These are phyloP conservation scores for Nyleta sp. DNA, from an alignment of 2,888 invertebrate species.

Conservation along the genomic window DNA sequence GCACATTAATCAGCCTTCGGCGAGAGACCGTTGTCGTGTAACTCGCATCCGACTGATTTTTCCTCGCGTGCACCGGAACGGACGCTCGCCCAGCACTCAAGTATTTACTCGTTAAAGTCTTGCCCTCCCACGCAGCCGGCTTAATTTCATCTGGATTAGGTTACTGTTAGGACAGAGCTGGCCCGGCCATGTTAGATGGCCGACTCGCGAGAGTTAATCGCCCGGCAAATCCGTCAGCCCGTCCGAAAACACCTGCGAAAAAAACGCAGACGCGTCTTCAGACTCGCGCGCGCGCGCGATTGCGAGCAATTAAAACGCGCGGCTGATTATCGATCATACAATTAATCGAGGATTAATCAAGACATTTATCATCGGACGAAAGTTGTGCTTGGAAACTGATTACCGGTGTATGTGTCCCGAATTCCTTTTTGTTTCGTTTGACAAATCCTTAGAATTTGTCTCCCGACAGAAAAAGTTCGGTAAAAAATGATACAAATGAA, in stretches of 20 bases:
- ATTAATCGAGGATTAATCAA: conserved; percentile 35
- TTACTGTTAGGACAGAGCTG: conserved; percentile 60
- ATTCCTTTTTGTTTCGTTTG: conserved; percentile 19
- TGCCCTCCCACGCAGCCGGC: conserved; percentile 72
- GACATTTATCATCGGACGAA: conserved; percentile 38
- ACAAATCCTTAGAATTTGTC: conserved; percentile 38
- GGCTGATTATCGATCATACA: neutral
- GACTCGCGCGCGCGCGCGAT: neutral
- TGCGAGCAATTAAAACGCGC: no score
- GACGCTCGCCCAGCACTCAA: conserved; percentile 53
- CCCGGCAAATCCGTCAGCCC: conserved; percentile 59
- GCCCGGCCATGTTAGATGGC: conserved; percentile 56
- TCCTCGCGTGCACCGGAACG: conserved; percentile 65
- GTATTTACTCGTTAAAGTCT: conserved; percentile 70
- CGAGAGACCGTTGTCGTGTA: conserved; percentile 73
- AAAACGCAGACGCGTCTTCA: conserved; percentile 25
- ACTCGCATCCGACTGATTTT: conserved; percentile 74
- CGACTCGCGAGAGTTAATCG: conserved; percentile 55
- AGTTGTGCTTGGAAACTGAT: conserved; percentile 26
- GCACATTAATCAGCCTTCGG: conserved; percentile 77
- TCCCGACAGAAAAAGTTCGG: conserved; percentile 21
- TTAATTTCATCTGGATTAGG: conserved; percentile 76
- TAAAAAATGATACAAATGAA: conserved; percentile 30
- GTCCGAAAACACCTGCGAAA: conserved; percentile 46
- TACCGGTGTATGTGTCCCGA: conserved; percentile 11